Evolutionary conservation across 1,140 invertebrate genomes (phyloP), one percentile per base, ranked within the genome.

Genomic region (Gonatopus flavifemur): DNA sequence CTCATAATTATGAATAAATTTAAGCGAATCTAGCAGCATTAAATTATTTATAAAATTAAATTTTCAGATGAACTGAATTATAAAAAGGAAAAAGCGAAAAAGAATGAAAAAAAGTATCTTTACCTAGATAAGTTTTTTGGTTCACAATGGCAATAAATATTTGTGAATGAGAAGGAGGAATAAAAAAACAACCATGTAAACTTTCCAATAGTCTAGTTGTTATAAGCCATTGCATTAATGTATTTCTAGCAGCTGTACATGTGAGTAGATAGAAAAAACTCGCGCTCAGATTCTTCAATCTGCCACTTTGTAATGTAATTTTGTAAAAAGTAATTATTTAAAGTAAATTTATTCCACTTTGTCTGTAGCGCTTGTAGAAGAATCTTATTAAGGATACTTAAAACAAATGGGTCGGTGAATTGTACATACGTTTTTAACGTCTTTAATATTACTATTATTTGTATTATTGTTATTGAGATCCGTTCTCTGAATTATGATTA

Each of bases 281-380:
- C 59, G 60, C n/a, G n/a, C 68, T 65, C 70, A 70, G 66, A 74
- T 69, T 62, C 73, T 69, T 64, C 63, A 67, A 61, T 70, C 66
- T 65, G 66, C 62, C 57, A 66, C 63, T 70, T 77, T 74, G 69
- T 77, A 72, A 73, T 75, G 73, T 75, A 75, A 77, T 77, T 77
- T 76, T 77, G 73, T 76, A 77, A 73, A 77, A 76, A 76, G 64
- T 55, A 67, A 62, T 60, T 69, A 70, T 72, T 72, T 70, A 69
- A 70, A 65, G 51, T 57, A 51, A n/a, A 70, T 56, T 67, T 66
- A 59, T 66, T 67, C 66, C 65, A 67, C 49, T 64, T 68, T 62
- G 53, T 67, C 59, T 54, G 53, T 69, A 69, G 61, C 66, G 64
- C 40, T 57, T 51, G 57, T 68, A 66, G 60, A 46, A 41, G 46